Base-by-base conservation (phyloP, 2,113 vertebrate species). In the Acinonyx jubatus region DNA sequence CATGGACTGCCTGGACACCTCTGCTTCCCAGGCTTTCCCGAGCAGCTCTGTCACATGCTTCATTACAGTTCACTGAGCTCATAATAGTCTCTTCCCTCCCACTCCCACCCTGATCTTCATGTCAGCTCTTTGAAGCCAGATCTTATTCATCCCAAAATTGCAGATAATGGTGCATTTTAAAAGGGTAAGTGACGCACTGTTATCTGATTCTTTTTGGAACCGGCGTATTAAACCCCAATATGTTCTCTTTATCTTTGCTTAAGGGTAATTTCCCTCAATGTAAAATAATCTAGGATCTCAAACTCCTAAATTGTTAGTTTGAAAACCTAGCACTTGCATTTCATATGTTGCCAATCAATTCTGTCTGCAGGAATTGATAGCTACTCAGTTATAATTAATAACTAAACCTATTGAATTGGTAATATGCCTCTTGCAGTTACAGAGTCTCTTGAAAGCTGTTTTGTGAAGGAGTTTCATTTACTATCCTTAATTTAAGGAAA, bases 381-480 rank as follows among this genome's bases (percentile, higher is more conserved):
- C 23, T 97, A 85, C n/a, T 63, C 68, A 89, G 55, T 96, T 97
- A 38, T 41, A 96, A 84, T 98, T 94, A 93, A 74, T 94, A 98
- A 96, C 84, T 45, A 21, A 88, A 48, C 79, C 69, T 52, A 29
- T 45, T 97, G 74, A 97, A 80, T 98, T 92, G 96, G 5, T 96
- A 79, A 12, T 96, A 71, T 93, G 55, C 1, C 16, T 93, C 89
- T 89, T 93, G 91, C 15, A 96, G 69, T 97, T 97, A 84, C n/a
- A 73, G 63, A 97, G 91, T 80, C 89, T 98, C 96, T 87, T 89
- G 97, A 96, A 94, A 96, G 65, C 96, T 94, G 36, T 94, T 97
- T 97, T 96, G 55, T 33, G 94, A 50, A 95, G 63, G 2, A 29
- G 78, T 96, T 98, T 86, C 63, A 87, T 98, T 98, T 98, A 89